Evolutionary conservation across 1,140 invertebrate species (phyloP).

Genomic region (Ostrea edulis): DNA sequence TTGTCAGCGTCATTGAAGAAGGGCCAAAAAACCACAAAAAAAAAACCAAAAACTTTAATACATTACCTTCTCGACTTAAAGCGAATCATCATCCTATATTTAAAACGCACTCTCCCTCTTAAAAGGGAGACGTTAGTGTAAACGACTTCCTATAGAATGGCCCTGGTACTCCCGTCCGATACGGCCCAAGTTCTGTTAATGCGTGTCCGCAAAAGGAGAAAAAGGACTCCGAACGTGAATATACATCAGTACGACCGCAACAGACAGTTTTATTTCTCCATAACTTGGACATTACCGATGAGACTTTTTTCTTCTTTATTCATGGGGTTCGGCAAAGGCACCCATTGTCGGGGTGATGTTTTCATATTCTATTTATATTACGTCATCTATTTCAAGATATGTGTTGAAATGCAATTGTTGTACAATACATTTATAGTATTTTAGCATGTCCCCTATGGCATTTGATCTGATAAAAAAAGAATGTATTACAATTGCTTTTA

Average conservation of each 20-base stretch:
- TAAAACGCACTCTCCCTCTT: background rate
- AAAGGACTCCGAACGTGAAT: background rate
- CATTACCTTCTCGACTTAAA: constrained; percentile 15
- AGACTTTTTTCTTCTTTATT: constrained; percentile 25
- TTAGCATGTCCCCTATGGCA: background rate
- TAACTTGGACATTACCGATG: background rate
- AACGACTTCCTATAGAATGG: background rate
- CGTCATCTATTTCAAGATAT: too few relatives aligned
- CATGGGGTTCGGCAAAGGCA: constrained; percentile 1
- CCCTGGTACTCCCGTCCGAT: background rate
- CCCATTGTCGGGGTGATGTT: background rate
- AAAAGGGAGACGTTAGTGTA: background rate
- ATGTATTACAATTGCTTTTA: too few relatives aligned
- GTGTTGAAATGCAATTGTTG: background rate
- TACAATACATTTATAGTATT: background rate
- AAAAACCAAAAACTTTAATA: background rate
- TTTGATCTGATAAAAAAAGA: too few relatives aligned
- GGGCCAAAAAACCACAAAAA: background rate
- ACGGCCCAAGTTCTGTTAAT: background rate
- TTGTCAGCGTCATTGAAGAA: background rate
- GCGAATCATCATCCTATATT: constrained; percentile 1
- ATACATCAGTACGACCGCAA: constrained; percentile 26
- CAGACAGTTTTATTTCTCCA: constrained; percentile 35
- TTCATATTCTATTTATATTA: background rate
- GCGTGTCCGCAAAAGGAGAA: constrained; percentile 3